These are phyloP conservation scores for Alfaro cultratus DNA, from an alignment of 2,797 vertebrate species.

Conservation along the genomic window DNA sequence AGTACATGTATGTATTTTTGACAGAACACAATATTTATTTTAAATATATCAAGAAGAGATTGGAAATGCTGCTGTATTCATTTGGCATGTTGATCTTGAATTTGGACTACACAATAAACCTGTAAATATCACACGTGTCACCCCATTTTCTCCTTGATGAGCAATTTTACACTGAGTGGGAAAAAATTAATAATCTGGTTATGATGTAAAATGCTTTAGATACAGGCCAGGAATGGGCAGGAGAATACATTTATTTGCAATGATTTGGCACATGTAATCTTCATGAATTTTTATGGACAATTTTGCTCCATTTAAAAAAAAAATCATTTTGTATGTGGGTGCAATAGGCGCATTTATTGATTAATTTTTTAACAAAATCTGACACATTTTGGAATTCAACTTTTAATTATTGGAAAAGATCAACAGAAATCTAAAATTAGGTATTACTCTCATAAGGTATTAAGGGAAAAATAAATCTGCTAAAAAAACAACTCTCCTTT, in stretches of 20 bases:
- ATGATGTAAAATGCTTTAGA: not conserved
- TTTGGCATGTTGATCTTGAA: not conserved
- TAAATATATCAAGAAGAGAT: not conserved
- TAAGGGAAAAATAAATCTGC: not conserved
- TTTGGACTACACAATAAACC: not conserved
- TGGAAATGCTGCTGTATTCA: not conserved
- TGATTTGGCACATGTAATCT: not conserved
- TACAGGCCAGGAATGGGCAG: not conserved
- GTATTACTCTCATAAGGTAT: not conserved
- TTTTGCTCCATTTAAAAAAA: not conserved
- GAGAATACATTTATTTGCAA: not conserved
- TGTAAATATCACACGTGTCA: not conserved
- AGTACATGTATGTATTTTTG: not conserved
- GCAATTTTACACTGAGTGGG: not conserved
- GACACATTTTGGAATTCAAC: not conserved
- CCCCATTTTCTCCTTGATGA: not conserved
- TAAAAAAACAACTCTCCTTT: not conserved
- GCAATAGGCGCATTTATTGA: not conserved
- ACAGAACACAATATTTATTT: not conserved
- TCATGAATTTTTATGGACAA: not conserved
- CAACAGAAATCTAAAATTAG: not conserved
- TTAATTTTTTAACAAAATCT: not conserved
- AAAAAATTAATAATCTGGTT: not conserved
- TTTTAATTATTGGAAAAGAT: not conserved
- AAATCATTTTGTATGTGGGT: not conserved